phyloP scores from a whole-genome alignment of 2,113 vertebrate species.

The Myotis brandtii region DNA sequence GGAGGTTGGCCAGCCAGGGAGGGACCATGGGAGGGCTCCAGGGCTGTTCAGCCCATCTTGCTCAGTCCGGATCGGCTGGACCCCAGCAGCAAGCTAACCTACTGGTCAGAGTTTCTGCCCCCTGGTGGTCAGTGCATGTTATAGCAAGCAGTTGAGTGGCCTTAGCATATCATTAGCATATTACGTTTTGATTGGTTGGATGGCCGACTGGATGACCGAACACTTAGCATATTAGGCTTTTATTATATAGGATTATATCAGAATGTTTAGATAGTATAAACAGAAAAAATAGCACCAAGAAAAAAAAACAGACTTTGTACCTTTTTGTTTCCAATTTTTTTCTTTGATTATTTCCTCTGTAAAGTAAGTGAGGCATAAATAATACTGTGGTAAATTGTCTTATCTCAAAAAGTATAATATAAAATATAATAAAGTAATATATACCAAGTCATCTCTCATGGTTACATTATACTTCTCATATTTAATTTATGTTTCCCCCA shows the following conservation, averaged over 20 bases:
- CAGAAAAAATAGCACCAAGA: not conserved
- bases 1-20: too few species aligned
- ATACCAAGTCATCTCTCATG: constrained; percentile 49
- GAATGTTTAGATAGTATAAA: not conserved
- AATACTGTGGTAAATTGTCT: constrained; percentile 40
- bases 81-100: too few species aligned
- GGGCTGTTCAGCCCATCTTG: too few species aligned
- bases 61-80: too few species aligned
- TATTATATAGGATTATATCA: not conserved
- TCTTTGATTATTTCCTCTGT: not conserved
- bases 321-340: constrained; percentile 52
- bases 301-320: not conserved
- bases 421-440: constrained; percentile 54
- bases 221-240: too few species aligned
- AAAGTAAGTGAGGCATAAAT: constrained; percentile 47
- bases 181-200: too few species aligned
- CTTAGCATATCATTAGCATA: too few species aligned
- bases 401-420: constrained; percentile 52
- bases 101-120: too few species aligned
- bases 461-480: constrained; percentile 63
- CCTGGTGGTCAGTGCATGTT: too few species aligned
- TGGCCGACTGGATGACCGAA: too few species aligned
- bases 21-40: too few species aligned
- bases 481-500: constrained; percentile 66
- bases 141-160: too few species aligned